Conservation (phyloP, 2,113 vertebrate species). For the Urocolius indicus region DNA sequence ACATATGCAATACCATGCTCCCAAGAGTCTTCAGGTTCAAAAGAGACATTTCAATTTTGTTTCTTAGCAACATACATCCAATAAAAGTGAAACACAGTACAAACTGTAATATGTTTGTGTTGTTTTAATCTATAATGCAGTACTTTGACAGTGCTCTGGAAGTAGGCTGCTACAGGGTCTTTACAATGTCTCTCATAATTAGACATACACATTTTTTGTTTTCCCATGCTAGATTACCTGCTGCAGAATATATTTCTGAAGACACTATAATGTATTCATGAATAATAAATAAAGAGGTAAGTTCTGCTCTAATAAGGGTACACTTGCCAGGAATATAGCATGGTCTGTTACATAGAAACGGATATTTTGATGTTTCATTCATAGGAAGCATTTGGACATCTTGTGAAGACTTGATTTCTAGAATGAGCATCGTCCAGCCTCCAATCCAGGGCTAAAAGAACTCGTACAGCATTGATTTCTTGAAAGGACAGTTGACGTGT, state of each 20-base stretch:
- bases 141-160: background rate
- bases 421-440: background rate
- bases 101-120: constrained; percentile 15
- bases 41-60: constrained; percentile 57
- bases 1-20: background rate
- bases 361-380: constrained; percentile 29
- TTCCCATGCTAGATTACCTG: constrained; percentile 1
- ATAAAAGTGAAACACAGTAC: constrained; percentile 1
- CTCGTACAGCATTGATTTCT: background rate
- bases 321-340: background rate
- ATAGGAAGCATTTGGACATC: background rate
- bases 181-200: constrained; percentile 18
- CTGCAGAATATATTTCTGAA: background rate
- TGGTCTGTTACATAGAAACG: background rate
- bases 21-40: constrained; percentile 40
- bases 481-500: background rate
- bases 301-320: constrained; percentile 35
- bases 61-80: constrained; percentile 65
- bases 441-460: background rate
- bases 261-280: background rate
- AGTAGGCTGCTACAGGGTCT: background rate
- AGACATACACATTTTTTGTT: background rate
- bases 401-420: background rate
- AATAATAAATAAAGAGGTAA: constrained; percentile 24
- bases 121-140: constrained; percentile 38